Base-by-base conservation (phyloP, 1,140 invertebrate genomes). In the Lucilia cuprina region DNA sequence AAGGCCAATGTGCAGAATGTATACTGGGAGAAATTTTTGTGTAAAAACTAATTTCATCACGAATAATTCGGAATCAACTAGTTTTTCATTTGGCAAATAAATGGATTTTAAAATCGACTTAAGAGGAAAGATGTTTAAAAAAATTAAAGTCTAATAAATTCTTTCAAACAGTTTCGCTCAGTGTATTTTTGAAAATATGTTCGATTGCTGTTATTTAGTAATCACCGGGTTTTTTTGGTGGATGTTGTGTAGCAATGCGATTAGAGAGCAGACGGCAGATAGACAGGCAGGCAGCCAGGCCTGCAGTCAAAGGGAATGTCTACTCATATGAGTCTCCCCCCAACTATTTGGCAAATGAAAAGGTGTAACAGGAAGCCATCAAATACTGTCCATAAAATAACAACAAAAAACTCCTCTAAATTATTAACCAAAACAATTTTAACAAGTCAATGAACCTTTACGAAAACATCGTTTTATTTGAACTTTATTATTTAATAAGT, bases 281-380 rank as follows among this genome's bases (percentile, higher is more conserved):
- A n/a, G 13, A 17, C 55, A n/a, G 55, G 55, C 65, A 70, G 21
- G 65, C n/a, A 9, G 65, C 65, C 55, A n/a, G 55, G 55, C 65
- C 21, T 70, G 65, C n/a, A 9, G 65, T 19, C 19, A 70, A 70
- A 70, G 65, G 55, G 65, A 21, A 21, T 70, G 10, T 70, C 21
- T 70, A 1, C 14, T 60, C n/a, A 7, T 41, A 41, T 30, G 25
- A 30, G 25, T 30, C 25, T 3, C 25, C 25, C 25, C 3, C 25
- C 25, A 30, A 30, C 25, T 30, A 30, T 30, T 30, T 30, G 25
- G 25, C 25, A 30, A 70, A 70, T 19, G 19, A 25, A 21, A 70
- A 70, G 65, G 65, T 70, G 65, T 70, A 70, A 70, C 65, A 70
- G 65, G 65, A 70, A 70, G 65, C 65, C 17, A n/a, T 70, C 65